Base-by-base conservation (phyloP, 23 tunicate genomes). In the Phallusia fumigata region DNA sequence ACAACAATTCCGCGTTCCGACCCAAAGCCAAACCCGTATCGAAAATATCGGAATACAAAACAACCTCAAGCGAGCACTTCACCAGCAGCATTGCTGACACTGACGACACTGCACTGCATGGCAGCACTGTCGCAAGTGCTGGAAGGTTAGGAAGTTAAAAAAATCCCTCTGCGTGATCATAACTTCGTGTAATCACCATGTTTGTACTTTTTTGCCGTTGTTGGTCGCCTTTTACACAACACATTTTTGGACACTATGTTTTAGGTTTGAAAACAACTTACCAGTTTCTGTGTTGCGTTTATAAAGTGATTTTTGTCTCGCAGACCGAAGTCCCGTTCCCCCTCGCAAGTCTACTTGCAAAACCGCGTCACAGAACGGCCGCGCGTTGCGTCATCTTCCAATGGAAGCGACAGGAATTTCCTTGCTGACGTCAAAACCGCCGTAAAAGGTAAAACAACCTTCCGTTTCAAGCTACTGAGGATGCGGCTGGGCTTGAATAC, bases 361-460 rank as follows among this genome's bases (percentile, higher is more conserved):
- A 65, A 34, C 53, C 31, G 32, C 32, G 76, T 58, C 33, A 73
- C 34, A 5, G 84, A 58, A 3, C 30, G 77, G 3, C 77, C 84
- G 19, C 50, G 84, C 18, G 32, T 31, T 18, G 53, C 77, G 45
- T 32, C 84, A 73, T 73, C 73, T 0, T 11, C 77, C 32, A 69
- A 35, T 33, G 26, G 30, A 22, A 36, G 36, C 73, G 90, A 85
- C 36, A 81, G 76, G 18, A 76, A 84, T 52, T 92, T 82, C 76
- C 76, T 87, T 12, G 36, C 74, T 76, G 97, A 92, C 26, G 90
- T 76, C 19, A 87, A 64, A 76, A 81, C 91, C 3, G 97, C 97
- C 22, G 79, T 92, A 5, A 92, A 87, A 87, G 91, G 97, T 92
- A 24, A 40, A 30, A 31, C 74, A 30, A 30, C 32, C 18, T 75